Base-by-base conservation (phyloP, 2,113 vertebrate genomes). In the Polyodon spathula region DNA sequence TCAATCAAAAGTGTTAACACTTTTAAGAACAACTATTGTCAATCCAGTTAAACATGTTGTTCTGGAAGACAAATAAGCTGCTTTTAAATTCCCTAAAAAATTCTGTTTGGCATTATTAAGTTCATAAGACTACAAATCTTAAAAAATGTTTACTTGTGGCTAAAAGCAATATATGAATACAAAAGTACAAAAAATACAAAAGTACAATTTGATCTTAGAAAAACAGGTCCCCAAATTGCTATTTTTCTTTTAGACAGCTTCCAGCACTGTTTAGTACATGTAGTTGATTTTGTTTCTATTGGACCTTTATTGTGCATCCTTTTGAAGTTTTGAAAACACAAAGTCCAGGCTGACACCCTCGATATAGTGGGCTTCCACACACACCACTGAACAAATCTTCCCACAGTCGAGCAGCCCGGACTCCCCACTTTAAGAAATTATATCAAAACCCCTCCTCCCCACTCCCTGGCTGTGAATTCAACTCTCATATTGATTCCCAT, bases 371-470 rank as follows among this genome's bases (percentile, higher is more conserved):
- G 71, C 69, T n/a, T 55, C n/a, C 63, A 54, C 76, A 68, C 73
- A 76, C 73, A 11, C 61, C 42, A 71, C 72, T 78, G 76, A 67
- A 76, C 62, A 68, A 69, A 68, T 74, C 82, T 85, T 85, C 81
- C 81, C 85, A 88, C 83, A 83, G 72, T 69, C 72, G 63, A 0
- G 0, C 62, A 37, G 74, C 78, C 72, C 75, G 61, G 75, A 76
- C 68, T 84, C 81, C 76, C 77, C 79, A 62, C 71, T 81, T 83
- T 78, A 67, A 74, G 78, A 73, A 83, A 82, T 83, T 76, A 71
- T 78, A 81, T 83, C 78, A 80, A 76, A 80, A 81, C 84, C 76
- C 83, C 81, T 74, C 83, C 82, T 76, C 84, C 82, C 80, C 70
- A 73, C 67, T 67, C 59, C 80, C 76, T 59, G 57, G 27, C 7